These are phyloP conservation scores for Diphyllodes magnificus DNA, from an alignment of 2,113 vertebrate genomes.

Conservation along the genomic window DNA sequence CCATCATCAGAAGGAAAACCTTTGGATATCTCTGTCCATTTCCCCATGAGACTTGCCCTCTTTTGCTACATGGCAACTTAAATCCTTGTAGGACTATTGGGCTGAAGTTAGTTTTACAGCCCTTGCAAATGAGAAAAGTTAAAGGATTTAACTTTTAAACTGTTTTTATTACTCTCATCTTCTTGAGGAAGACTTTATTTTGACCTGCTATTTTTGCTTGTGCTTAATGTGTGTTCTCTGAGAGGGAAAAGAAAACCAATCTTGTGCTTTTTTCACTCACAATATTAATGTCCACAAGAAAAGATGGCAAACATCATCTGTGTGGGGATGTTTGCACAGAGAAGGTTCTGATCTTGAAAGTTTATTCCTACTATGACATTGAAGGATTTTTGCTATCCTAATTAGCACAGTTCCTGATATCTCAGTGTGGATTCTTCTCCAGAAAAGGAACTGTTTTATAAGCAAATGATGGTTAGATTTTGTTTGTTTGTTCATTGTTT, in stretches of 20 bases:
- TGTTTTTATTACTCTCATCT: neutral
- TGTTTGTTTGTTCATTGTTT: neutral
- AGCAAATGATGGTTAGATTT: neutral
- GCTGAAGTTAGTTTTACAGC: neutral
- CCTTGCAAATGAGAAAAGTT: neutral
- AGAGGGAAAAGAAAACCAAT: neutral
- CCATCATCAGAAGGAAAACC: neutral
- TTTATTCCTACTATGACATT: neutral
- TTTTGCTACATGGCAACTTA: neutral
- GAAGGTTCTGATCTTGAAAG: neutral
- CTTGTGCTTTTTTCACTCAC: neutral
- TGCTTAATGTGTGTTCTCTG: neutral
- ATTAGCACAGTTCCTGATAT: neutral
- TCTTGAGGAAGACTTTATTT: neutral
- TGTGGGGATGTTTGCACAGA: neutral
- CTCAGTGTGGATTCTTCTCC: neutral
- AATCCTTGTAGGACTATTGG: neutral
- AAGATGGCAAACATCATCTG: neutral
- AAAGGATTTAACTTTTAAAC: neutral
- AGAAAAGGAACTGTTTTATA: neutral
- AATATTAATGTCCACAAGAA: neutral
- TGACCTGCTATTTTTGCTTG: neutral
- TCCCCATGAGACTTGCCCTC: neutral
- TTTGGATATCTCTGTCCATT: neutral
- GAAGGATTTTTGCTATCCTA: neutral